phyloP scores from a whole-genome alignment of 2,113 vertebrate species.

The Willisornis vidua region DNA sequence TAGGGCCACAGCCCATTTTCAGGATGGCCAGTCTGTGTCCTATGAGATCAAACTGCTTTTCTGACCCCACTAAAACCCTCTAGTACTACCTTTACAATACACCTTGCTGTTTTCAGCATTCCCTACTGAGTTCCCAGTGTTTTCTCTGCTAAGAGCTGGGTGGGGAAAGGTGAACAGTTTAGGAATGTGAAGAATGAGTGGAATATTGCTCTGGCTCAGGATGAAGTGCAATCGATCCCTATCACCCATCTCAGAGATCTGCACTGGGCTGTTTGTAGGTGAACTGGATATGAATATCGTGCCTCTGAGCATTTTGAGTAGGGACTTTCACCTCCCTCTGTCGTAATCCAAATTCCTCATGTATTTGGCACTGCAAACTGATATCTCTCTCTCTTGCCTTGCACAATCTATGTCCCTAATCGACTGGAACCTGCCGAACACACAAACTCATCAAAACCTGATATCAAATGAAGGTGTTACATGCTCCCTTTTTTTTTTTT shows the following conservation, averaged over 20 bases:
- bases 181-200: conserved; percentile 31
- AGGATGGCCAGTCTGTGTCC: neutral
- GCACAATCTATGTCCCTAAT: neutral
- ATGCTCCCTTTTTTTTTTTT: neutral
- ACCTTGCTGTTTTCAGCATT: neutral
- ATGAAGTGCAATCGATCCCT: neutral
- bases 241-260: neutral
- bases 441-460: neutral
- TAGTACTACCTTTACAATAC: neutral
- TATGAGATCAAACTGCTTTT: neutral
- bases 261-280: neutral
- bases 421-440: neutral
- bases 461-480: neutral
- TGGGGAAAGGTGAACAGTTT: conserved; percentile 21
- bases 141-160: neutral
- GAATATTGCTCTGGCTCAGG: neutral
- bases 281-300: neutral
- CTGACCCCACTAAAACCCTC: neutral
- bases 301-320: neutral
- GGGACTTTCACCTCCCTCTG: conserved; percentile 15
- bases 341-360: neutral
- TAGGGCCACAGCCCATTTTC: neutral
- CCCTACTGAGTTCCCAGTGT: neutral
- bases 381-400: neutral
- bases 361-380: neutral